A percentile compares a stretch with the other conserved stretches of the same genome.
Conservation (phyloP, 2,797 vertebrate species). For the Enteromius trimaculatus region DNA sequence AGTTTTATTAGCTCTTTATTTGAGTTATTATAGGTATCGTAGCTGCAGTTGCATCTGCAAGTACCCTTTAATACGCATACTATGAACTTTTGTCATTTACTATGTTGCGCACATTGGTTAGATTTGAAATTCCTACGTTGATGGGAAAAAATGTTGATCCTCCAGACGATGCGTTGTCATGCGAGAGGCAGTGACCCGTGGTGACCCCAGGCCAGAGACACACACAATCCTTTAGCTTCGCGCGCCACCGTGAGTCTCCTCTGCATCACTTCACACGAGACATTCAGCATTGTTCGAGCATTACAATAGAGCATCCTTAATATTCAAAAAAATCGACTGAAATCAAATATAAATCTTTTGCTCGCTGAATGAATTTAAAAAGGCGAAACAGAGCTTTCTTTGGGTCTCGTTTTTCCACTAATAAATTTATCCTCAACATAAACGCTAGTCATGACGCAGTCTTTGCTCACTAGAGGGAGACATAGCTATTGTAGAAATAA, state of each 20-base stretch:
- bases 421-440: neutral
- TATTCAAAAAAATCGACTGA: neutral
- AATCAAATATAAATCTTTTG: neutral
- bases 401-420: neutral
- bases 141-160: constrained; percentile 45
- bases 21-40: neutral
- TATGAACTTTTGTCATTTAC: neutral
- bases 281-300: constrained; percentile 56
- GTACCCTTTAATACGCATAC: neutral
- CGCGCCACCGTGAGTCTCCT: constrained; percentile 79
- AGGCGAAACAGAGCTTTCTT: neutral
- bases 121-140: constrained; percentile 36
- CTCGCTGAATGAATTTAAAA: neutral
- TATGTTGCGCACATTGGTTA: neutral
- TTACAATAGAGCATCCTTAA: constrained; percentile 44
- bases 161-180: constrained; percentile 69
- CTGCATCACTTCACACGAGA: constrained; percentile 74
- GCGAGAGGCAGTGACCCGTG: constrained; percentile 76
- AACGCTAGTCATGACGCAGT: neutral
- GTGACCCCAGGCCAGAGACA: constrained; percentile 70
- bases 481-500: neutral
- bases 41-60: neutral
- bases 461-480: constrained; percentile 22
- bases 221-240: constrained; percentile 74
- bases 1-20: neutral